Evolutionary conservation across 2,797 vertebrate species (phyloP).

Genomic region (Pithecia hirsuta): DNA sequence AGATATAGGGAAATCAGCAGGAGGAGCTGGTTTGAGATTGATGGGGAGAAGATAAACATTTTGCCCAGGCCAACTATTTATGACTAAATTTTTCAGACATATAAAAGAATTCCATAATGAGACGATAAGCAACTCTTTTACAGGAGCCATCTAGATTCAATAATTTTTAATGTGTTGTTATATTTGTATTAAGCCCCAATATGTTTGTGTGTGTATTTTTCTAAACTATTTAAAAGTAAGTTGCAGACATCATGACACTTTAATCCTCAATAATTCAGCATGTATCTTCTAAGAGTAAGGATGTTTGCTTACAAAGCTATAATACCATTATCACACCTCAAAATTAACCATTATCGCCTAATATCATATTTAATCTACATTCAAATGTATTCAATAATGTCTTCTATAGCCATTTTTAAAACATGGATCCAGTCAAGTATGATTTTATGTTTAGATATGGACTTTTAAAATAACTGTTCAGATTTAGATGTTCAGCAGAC

Average conservation of each 20-base stretch:
- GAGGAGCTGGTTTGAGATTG: neutral
- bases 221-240: neutral
- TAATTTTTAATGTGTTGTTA: neutral
- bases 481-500: neutral
- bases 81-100: neutral
- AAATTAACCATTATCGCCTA: neutral
- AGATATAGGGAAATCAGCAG: neutral
- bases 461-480: conserved; percentile 1
- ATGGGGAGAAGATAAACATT: neutral
- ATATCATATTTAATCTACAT: neutral
- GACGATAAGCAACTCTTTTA: neutral
- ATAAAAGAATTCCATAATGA: neutral
- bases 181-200: neutral
- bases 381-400: neutral
- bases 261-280: neutral
- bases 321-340: neutral
- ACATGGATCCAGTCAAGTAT: neutral
- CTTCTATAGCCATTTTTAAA: neutral
- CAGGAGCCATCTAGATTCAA: neutral
- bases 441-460: neutral
- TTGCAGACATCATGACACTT: neutral
- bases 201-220: neutral
- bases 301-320: neutral
- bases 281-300: neutral
- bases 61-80: neutral